Percentiles rank a stretch among this genome's conserved stretches.
Conservation (phyloP, 2,888 invertebrate species). For the Aphodius sticticus region DNA sequence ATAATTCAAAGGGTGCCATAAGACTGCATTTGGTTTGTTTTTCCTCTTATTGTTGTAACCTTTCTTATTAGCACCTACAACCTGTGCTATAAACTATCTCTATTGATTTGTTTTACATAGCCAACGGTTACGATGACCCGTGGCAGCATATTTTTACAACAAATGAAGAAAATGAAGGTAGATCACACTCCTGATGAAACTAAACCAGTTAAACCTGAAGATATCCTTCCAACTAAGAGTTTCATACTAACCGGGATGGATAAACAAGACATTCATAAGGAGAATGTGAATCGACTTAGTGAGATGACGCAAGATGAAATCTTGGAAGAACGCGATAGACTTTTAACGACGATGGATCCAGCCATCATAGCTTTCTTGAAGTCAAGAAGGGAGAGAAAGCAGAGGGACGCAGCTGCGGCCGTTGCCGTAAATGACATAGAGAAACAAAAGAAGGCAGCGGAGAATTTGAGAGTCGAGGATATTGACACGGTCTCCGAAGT, state of each 20-base stretch:
- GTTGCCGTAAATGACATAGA: conserved; percentile 48
- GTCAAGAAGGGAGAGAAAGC: conserved; percentile 56
- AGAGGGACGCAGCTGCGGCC: conserved; percentile 15
- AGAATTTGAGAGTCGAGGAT: conserved; percentile 50
- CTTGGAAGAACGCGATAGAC: conserved; percentile 72
- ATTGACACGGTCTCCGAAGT: conserved; percentile 65
- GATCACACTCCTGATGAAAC: conserved; percentile 40
- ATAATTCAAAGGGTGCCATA: neutral
- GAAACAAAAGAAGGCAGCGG: conserved; percentile 55
- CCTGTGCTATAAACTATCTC: too few species aligned
- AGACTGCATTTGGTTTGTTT: neutral
- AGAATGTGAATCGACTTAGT: conserved; percentile 73
- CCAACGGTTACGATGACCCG: conserved; percentile 51
- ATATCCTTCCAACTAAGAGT: conserved; percentile 55
- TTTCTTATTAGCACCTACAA: too few species aligned
- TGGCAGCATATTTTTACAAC: conserved; percentile 64
- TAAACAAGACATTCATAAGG: conserved; percentile 72
- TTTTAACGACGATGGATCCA: conserved; percentile 72
- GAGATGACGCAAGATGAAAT: conserved; percentile 80
- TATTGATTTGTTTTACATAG: conserved; percentile 39
- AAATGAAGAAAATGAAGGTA: conserved; percentile 57
- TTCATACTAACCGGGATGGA: conserved; percentile 63
- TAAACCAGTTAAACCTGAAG: conserved; percentile 30
- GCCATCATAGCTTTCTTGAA: conserved; percentile 72
- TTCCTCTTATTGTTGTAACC: too few species aligned